Conservation (phyloP, 2,113 vertebrate species). For the Felis chaus region DNA sequence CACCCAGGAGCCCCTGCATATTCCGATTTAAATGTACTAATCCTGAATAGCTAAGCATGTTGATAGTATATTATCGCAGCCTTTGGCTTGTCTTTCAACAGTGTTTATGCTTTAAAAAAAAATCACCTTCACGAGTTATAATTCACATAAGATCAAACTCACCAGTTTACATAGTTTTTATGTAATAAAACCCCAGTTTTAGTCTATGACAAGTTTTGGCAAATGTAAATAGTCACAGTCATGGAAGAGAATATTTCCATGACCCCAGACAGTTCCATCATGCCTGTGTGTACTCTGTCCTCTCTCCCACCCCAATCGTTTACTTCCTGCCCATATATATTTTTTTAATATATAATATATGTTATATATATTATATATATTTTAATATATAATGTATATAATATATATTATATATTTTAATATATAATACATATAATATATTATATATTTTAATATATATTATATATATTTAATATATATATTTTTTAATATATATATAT, state of each 20-base stretch:
- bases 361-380: too few species aligned
- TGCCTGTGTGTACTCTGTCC: too few species aligned
- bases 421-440: too few species aligned
- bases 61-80: background rate
- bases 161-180: background rate
- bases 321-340: background rate
- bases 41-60: background rate
- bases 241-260: background rate
- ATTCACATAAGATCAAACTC: background rate
- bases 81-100: background rate
- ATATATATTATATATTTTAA: too few species aligned
- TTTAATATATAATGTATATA: too few species aligned
- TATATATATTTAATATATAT: too few species aligned
- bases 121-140: background rate
- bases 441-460: too few species aligned
- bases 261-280: rapidly evolving
- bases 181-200: background rate
- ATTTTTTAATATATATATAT: background rate
- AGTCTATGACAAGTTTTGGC: background rate
- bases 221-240: background rate
- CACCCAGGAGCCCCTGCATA: too few species aligned
- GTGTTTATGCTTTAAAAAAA: background rate
- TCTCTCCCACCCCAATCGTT: background rate
- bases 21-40: too few species aligned
- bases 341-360: too few species aligned